These are phyloP conservation scores for Lutraria lutraria DNA, from an alignment of 2,888 invertebrate species.

Conservation along the genomic window DNA sequence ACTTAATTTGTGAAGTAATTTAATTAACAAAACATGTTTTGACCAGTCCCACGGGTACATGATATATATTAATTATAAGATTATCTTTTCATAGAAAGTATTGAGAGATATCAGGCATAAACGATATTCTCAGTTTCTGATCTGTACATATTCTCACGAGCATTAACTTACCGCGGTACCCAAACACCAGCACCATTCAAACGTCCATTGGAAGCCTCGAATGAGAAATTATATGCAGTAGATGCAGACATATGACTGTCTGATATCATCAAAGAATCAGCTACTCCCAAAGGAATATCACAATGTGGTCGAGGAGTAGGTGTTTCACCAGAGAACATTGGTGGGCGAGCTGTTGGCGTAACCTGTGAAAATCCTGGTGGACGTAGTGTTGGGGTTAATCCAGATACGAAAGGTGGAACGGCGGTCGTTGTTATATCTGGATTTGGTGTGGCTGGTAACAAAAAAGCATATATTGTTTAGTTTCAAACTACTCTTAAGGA, in stretches of 20 bases:
- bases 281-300: conserved; percentile 79
- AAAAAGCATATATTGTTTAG: neutral
- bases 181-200: conserved; percentile 76
- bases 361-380: conserved; percentile 60
- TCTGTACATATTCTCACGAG: too few species aligned
- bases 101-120: too few species aligned
- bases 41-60: too few species aligned
- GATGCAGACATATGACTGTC: conserved; percentile 79
- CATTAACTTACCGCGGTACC: conserved; percentile 73
- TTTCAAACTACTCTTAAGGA: too few species aligned
- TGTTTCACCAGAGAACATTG: conserved; percentile 53
- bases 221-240: conserved; percentile 72
- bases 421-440: conserved; percentile 46
- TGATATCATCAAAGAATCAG: conserved; percentile 71
- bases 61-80: too few species aligned
- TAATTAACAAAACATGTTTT: too few species aligned
- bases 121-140: too few species aligned
- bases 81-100: too few species aligned
- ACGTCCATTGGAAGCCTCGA: conserved; percentile 75
- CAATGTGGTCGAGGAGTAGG: conserved; percentile 69
- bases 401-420: conserved; percentile 45
- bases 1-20: too few species aligned
- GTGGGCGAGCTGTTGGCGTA: conserved; percentile 61
- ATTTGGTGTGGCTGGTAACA: conserved; percentile 20
- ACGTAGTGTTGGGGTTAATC: conserved; percentile 61